Conservation (phyloP, 35 echinoderm and acorn worm genomes). For the Apostichopus parvimensis region DNA sequence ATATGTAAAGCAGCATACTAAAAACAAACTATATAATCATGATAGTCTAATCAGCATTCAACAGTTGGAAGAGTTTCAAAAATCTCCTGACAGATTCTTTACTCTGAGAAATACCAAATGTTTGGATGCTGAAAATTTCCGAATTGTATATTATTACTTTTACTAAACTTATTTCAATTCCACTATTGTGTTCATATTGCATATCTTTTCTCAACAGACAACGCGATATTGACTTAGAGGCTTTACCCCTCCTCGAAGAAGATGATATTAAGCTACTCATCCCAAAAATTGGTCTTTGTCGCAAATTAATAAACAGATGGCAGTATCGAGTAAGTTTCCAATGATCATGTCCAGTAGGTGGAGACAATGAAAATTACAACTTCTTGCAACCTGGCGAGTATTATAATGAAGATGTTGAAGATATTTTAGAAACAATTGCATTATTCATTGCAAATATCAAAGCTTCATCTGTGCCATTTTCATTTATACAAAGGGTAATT, state of each 20-base stretch:
- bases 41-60: too few species aligned
- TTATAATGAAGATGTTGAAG: background rate
- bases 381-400: background rate
- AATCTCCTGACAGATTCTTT: too few species aligned
- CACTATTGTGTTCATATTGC: too few species aligned
- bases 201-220: background rate
- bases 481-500: constrained; percentile 31
- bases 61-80: too few species aligned
- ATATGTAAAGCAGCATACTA: too few species aligned
- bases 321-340: background rate
- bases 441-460: background rate
- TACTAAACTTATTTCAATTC: too few species aligned
- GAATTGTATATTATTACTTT: too few species aligned
- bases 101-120: too few species aligned
- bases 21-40: too few species aligned
- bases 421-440: background rate
- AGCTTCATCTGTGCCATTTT: background rate
- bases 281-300: constrained; percentile 11
- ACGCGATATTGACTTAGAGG: constrained; percentile 22
- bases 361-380: background rate
- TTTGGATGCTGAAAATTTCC: too few species aligned
- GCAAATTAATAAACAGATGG: constrained; percentile 35
- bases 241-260: background rate
- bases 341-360: background rate
- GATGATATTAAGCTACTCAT: constrained; percentile 15